Percentiles rank a stretch among this genome's conserved stretches.
Conservation (phyloP, 2,113 vertebrate species). For the Uria aalge region DNA sequence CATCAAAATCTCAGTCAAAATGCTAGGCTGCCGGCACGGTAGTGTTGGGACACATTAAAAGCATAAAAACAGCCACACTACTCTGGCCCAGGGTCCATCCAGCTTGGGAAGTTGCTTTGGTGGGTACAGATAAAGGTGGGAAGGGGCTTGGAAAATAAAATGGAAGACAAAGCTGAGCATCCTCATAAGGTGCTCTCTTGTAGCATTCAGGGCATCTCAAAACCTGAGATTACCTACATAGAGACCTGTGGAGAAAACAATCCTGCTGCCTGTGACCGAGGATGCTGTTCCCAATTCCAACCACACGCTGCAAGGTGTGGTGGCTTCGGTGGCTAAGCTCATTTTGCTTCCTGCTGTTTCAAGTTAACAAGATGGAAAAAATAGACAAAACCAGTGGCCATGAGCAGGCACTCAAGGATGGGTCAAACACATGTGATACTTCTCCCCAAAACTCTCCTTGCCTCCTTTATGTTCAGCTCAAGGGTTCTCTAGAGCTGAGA, state of each 20-base stretch:
- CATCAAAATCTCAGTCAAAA: neutral
- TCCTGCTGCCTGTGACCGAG: neutral
- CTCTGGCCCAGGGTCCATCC: neutral
- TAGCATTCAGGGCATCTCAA: neutral
- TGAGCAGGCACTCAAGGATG: fast-evolving
- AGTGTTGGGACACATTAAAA: neutral
- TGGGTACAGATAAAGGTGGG: neutral
- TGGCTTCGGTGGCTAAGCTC: neutral
- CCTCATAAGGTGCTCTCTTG: neutral
- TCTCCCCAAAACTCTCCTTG: neutral
- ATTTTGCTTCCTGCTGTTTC: neutral
- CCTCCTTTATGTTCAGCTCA: neutral
- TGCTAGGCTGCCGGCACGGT: neutral
- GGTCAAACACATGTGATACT: neutral
- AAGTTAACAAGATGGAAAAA: neutral
- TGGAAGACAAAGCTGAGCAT: neutral
- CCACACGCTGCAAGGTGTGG: fast-evolving
- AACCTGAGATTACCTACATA: neutral
- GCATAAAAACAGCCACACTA: neutral
- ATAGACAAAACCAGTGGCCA: neutral
- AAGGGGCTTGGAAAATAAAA: neutral
- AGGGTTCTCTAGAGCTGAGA: neutral
- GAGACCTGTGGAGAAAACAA: neutral
- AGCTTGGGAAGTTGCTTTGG: neutral
- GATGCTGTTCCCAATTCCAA: neutral